Base-by-base conservation (phyloP, 2,797 vertebrate species). In the Lagothrix lagotricha region DNA sequence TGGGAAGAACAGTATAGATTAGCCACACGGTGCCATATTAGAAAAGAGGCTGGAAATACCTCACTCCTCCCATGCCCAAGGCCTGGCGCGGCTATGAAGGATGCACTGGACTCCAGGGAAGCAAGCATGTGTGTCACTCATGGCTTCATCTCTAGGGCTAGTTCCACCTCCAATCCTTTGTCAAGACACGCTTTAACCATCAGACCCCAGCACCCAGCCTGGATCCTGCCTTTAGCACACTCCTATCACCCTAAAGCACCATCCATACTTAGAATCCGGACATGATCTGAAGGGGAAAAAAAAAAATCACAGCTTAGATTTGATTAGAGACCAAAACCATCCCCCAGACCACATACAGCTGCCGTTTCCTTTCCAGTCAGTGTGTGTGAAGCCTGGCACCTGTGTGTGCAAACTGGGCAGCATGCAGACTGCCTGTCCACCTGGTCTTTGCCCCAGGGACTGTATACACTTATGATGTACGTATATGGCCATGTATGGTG, bases 321-420 rank as follows among this genome's bases (percentile, higher is more conserved):
- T 54, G 20, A 20, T 54, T 54, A 54, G 50, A 88, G 41, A 58
- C 7, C 15, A 20, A 79, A 90, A 52, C 5, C 4, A 33, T 7
- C 54, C 2, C 12, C n/a, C 5, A 19, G 20, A 61, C 19, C 44
- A 46, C 33, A 26, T 4, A 8, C 14, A 41, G 50, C 33, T 14
- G 22, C 15, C 0, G 0, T 41, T 50, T 67, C 33, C 41, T 39
- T 85, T 67, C 52, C 24, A 44, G 9, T 9, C 2, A 14, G 15
- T 1, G 0, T 5, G 2, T 0, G 3, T 5, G 44, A 61, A 50
- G 92, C 4, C 36, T 1, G 7, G 33, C 2, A 0, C 28, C 15
- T 5, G 6, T 4, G 10, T 6, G 12, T 50, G 57, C 50, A 15
- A 36, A 36, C 14, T 4, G 5, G 33, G 20, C 46, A 33, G 28